Base-by-base conservation (phyloP, 2,797 vertebrate genomes). In the Danio tinwini region DNA sequence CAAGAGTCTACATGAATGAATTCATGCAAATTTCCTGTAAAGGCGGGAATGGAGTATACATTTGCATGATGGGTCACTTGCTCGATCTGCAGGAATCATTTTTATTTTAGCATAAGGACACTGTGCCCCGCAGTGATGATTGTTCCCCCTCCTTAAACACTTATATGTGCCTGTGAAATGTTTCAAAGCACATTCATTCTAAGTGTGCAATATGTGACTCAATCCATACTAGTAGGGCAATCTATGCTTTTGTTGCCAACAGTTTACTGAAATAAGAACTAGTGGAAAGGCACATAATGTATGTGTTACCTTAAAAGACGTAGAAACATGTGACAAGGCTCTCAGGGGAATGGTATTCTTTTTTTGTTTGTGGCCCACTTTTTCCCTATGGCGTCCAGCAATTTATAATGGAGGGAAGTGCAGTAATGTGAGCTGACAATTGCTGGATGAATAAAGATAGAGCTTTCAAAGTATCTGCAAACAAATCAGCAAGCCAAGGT, bases 311-410 rank as follows among this genome's bases (percentile, higher is more conserved):
- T 88, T 86, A 91, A 91, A 92, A 90, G 90, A 91, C 19, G 71
- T 85, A 21, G 76, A 80, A 81, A 87, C 87, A 91, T 90, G 87
- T 91, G 87, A 91, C 89, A 90, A 87, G 86, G 90, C 90, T 93
- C 92, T 88, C 87, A 77, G 5, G 89, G 91, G 89, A 87, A 81
- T 76, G 87, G 86, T 85, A 74, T 58, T 85, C 83, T 89, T 90
- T 89, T 83, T 86, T 87, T 89, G 78, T 88, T 79, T n/a, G 80
- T 90, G 90, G 89, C 91, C 92, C 89, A 92, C 82, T 92, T 92
- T 90, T 82, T 78, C 83, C 71, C 79, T 61, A 85, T 55, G 76
- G 85, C 87, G 86, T 87, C 86, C 52, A 88, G 68, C 90, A 85
- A 81, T 85, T 87, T 81, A 85, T 87, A 90, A 78, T 61, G 86